Evolutionary conservation across 2,113 vertebrate genomes (phyloP).

Genomic region (Epinephelus moara): DNA sequence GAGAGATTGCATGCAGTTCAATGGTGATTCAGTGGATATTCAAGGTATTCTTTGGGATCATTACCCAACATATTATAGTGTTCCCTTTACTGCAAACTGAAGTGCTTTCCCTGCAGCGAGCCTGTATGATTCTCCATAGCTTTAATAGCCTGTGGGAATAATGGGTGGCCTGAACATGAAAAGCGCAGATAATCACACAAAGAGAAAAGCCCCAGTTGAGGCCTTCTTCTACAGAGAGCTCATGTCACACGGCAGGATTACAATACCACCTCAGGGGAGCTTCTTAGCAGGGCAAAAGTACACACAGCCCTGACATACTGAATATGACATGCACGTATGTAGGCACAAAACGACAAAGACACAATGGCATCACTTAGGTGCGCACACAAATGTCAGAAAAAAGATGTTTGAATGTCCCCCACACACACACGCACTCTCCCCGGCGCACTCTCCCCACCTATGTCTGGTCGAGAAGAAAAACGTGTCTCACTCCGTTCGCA

Average conservation of each 20-base stretch:
- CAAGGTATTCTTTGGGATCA: conserved; percentile 24
- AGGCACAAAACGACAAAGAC: conserved; percentile 35
- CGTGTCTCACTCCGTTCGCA: conserved; percentile 25
- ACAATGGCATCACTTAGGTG: conserved; percentile 25
- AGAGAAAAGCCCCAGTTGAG: conserved; percentile 55
- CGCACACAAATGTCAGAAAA: not conserved
- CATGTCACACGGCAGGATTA: conserved; percentile 64
- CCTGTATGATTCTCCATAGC: conserved; percentile 50
- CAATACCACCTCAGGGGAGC: conserved; percentile 63
- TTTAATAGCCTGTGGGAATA: conserved; percentile 69
- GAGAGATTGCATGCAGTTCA: conserved; percentile 25
- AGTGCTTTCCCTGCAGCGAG: conserved; percentile 37
- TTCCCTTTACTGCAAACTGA: conserved; percentile 8
- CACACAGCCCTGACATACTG: conserved; percentile 23
- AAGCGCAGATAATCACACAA: conserved; percentile 69
- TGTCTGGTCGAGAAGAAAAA: conserved; percentile 43
- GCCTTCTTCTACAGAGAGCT: conserved; percentile 61
- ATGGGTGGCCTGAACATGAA: conserved; percentile 65
- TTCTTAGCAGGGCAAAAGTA: conserved; percentile 52
- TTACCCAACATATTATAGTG: conserved; percentile 32
- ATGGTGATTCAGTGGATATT: not conserved
- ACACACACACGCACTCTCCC: not conserved
- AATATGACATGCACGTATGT: conserved; percentile 15
- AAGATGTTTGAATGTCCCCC: conserved; percentile 1
- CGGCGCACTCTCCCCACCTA: conserved; percentile 22